Evolutionary conservation across 2,888 invertebrate genomes (phyloP).

Genomic region (Cephus spinipes): DNA sequence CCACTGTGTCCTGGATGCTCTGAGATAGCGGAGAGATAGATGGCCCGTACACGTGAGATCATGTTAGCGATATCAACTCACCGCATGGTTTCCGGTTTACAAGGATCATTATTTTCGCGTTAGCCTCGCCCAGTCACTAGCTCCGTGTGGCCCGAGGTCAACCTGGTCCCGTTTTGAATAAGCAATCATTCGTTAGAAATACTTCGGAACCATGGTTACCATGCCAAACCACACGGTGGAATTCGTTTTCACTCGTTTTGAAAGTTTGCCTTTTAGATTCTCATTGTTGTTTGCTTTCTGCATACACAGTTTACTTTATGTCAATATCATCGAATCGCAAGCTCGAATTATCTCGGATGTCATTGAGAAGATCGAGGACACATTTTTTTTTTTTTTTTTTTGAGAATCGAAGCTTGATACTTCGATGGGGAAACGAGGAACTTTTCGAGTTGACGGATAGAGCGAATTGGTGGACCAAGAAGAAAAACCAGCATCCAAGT

Average conservation of each 20-base stretch:
- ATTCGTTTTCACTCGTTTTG: not conserved
- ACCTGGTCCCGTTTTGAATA: not conserved
- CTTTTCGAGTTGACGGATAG: not conserved
- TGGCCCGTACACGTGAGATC: slow-evolving; percentile 39
- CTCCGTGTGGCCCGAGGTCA: not conserved
- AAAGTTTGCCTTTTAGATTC: not conserved
- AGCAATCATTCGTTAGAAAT: not conserved
- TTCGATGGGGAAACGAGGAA: not conserved
- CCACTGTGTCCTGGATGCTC: slow-evolving; percentile 2
- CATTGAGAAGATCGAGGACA: too few relatives aligned
- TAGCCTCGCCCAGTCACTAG: slow-evolving; percentile 27
- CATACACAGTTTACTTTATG: not conserved
- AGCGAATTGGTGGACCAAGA: not conserved
- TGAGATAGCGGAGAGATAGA: slow-evolving; percentile 29
- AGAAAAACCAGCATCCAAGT: not conserved
- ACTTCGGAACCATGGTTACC: not conserved
- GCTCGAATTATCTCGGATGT: not conserved
- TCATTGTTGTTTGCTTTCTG: not conserved
- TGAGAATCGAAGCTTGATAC: not conserved
- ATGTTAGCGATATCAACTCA: slow-evolving; percentile 33
- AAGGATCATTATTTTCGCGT: slow-evolving; percentile 49
- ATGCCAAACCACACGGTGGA: not conserved
- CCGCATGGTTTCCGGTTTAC: slow-evolving; percentile 36
- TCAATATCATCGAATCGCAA: not conserved
- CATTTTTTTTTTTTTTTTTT: too few relatives aligned